Evolutionary conservation across 53 echinoderm and acorn worm genomes (phyloP), one percentile per base, ranked within the genome.

Genomic region (Holothuria leucospilota): DNA sequence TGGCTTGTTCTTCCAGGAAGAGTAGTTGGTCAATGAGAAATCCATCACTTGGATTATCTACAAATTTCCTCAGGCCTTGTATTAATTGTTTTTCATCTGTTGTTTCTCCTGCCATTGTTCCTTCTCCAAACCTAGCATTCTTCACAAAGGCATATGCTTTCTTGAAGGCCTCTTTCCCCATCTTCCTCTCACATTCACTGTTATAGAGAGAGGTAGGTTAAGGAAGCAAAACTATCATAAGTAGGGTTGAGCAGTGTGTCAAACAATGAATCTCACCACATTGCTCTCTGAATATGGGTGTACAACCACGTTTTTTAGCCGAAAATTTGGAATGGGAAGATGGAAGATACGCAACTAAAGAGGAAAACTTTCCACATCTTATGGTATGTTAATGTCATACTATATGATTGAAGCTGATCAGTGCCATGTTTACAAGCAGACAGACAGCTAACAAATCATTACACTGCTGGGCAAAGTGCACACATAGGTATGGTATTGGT

Each of bases 171-270:
- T 90, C 86, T 71, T 87, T 93, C 26, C 98, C 98, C 78, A 97
- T 87, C 81, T 95, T 97, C 69, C 86, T 93, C 61, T 97, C 98
- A 46, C 98, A 95, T 90, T 97, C 98, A 85, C 98, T 97, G 95
- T 51, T 7, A 63, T 8, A 46, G 51, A 75, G 53, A 29, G 80
- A 30, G 27, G 29, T 29, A 4, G 27, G 85, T 94, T 64, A 87
- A 92, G 93, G 79, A 73, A 40, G 56, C 4, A 92, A 85, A 84
- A 8, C 6, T 59, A n/a, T 65, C 15, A 13, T 16, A 65, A 13
- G 65, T 13, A 1, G 34, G 34, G 34, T 34, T 3, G 3, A 34
- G 3, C 3, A 34, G 3, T 34, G 34, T 34, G 34, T 1, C 34
- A 34, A 34, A 2, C 34, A 34, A 34, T 64, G 27, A 6, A 64